phyloP scores from a whole-genome alignment of 2,888 invertebrate species.

The Yponomeuta malinellus region DNA sequence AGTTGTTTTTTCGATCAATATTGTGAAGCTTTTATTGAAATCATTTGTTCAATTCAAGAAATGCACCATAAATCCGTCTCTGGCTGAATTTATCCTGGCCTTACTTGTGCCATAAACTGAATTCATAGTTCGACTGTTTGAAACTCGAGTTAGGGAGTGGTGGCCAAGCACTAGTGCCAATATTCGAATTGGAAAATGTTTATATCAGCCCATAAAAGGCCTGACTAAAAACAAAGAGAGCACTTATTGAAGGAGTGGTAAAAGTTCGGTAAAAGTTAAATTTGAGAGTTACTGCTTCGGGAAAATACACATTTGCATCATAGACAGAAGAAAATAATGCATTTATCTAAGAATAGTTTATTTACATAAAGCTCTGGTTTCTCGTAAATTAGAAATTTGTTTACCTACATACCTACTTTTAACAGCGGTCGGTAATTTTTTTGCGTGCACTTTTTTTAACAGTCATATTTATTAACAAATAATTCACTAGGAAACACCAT shows the following conservation, averaged over 20 bases:
- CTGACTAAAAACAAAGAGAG: constrained; percentile 19
- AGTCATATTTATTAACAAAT: too few species aligned
- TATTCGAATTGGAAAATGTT: constrained; percentile 47
- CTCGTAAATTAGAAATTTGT: too few species aligned
- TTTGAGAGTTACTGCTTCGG: neutral
- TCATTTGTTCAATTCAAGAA: too few species aligned
- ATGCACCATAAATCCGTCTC: neutral
- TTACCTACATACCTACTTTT: too few species aligned
- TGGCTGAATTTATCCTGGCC: neutral
- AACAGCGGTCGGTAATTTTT: too few species aligned
- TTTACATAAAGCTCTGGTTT: too few species aligned
- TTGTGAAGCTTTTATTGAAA: too few species aligned
- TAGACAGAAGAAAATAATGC: too few species aligned
- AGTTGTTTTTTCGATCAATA: too few species aligned
- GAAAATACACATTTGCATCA: neutral
- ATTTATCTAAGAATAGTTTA: too few species aligned
- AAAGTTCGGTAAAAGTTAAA: neutral
- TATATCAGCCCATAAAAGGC: constrained; percentile 25
- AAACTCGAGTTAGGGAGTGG: neutral
- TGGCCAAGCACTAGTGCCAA: constrained; percentile 35
- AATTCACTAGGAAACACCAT: too few species aligned
- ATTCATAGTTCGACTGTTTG: neutral
- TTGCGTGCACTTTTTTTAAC: too few species aligned
- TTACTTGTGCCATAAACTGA: neutral
- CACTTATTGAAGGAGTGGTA: constrained; percentile 2